A percentile compares a stretch with the other conserved stretches of the same genome.
These are phyloP conservation scores for Peromyscus melanophrys DNA, from an alignment of 2,797 vertebrate genomes.

Conservation along the genomic window DNA sequence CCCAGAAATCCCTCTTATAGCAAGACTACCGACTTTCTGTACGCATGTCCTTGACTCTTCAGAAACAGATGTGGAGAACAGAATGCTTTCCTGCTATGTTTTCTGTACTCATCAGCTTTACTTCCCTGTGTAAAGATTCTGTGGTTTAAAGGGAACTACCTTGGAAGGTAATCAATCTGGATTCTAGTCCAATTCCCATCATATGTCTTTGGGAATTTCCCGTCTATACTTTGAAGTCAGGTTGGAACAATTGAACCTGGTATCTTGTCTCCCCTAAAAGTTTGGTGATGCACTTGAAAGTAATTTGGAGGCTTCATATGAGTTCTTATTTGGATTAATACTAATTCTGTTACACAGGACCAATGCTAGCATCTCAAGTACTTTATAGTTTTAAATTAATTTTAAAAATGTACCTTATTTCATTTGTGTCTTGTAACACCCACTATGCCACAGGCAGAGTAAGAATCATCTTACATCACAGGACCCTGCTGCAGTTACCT, in stretches of 20 bases:
- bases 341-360: not conserved
- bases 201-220: not conserved
- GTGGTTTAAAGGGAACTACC: not conserved
- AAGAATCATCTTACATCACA: not conserved
- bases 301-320: not conserved
- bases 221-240: constrained; percentile 6
- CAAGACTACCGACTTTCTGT: not conserved
- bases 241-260: not conserved
- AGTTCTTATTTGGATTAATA: not conserved
- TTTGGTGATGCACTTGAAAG: constrained; percentile 35
- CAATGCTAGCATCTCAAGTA: not conserved
- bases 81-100: not conserved
- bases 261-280: not conserved
- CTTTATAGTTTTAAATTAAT: constrained; percentile 44
- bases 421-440: not conserved
- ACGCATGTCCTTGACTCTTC: not conserved
- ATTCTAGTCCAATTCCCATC: not conserved
- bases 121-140: not conserved
- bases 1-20: not conserved
- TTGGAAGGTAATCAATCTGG: not conserved
- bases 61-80: not conserved
- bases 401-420: constrained; percentile 30
- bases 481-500: not conserved
- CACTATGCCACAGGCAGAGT: not conserved
- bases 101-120: not conserved